Conservation (phyloP, 2,797 vertebrate genomes). For the Falco columbarius region DNA sequence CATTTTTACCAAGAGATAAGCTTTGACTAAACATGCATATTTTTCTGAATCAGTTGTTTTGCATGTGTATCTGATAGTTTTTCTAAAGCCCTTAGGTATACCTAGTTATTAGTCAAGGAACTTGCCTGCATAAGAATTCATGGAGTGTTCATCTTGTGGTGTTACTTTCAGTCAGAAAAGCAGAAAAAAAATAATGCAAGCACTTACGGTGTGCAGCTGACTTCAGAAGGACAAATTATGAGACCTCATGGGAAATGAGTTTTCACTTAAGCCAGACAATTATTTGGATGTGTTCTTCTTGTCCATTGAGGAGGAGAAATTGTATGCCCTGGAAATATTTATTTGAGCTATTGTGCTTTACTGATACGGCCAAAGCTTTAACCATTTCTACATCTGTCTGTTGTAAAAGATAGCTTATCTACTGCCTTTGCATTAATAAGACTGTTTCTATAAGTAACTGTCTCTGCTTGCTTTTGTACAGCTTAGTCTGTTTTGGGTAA, state of each 20-base stretch:
- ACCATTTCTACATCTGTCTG: neutral
- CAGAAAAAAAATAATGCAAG: neutral
- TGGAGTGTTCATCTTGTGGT: neutral
- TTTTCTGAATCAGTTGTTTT: slow-evolving; percentile 5
- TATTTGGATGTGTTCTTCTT: neutral
- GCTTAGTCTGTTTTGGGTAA: neutral
- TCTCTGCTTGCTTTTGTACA: neutral
- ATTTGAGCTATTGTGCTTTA: neutral
- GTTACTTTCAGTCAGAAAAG: neutral
- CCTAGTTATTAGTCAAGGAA: neutral
- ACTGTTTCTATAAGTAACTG: neutral
- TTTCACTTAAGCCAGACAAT: neutral
- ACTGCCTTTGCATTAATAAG: neutral
- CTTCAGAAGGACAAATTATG: neutral
- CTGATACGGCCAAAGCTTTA: neutral
- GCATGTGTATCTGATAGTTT: neutral
- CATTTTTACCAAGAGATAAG: neutral
- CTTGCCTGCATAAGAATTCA: neutral
- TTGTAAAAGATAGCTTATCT: neutral
- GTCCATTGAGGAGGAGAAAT: neutral
- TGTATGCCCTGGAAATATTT: neutral
- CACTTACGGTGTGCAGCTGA: neutral
- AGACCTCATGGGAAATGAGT: neutral
- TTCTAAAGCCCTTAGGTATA: neutral
- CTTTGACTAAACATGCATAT: neutral